Evolutionary conservation across 2,888 invertebrate genomes (phyloP), one percentile per base, ranked within the genome.

Genomic region (Dryococelus australis): DNA sequence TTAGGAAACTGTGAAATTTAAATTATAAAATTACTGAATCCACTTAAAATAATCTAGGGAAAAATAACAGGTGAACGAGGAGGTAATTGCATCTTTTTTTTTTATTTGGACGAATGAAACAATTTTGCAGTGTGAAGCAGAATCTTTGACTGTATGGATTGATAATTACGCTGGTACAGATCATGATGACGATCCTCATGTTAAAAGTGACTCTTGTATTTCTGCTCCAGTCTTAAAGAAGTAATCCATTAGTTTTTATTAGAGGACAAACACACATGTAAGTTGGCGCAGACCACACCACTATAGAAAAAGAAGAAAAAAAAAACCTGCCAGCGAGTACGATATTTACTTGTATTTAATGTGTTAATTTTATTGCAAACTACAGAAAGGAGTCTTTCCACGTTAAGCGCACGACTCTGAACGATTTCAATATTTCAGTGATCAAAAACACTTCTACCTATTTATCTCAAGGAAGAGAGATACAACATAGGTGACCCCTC

Each of bases 211-310:
- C 20, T 88, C n/a, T 79, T 88, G 43, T 27, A 88, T 85, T 84
- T 27, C 85, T 16, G 81, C 53, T 28, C 84, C 12, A 89, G 84
- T 85, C 53, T 87, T n/a, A 87, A 86, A 85, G 86, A 53, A 86
- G 88, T 88, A 81, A 89, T 86, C 86, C 89, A 89, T 87, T 87
- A 87, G 79, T 89, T 89, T 86, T 84, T 89, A 86, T 89, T 86
- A 88, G 85, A 78, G 89, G 88, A 16, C 89, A 89, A 86, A 90
- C 89, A 1, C 89, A 90, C 85, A 89, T 89, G 87, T 89, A 90
- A 87, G 89, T 88, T 35, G 89, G 90, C 86, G 87, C 87, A 86
- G 88, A 88, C 26, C 89, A 90, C 85, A 88, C 88, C 53, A 86
- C 89, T 43, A 90, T 90, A 81, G 89, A 90, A 83, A 87, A 88